Percentiles rank a stretch among this genome's conserved stretches.
Evolutionary conservation across 2,113 vertebrate species (phyloP).

Genomic region (Tragelaphus imberbis): DNA sequence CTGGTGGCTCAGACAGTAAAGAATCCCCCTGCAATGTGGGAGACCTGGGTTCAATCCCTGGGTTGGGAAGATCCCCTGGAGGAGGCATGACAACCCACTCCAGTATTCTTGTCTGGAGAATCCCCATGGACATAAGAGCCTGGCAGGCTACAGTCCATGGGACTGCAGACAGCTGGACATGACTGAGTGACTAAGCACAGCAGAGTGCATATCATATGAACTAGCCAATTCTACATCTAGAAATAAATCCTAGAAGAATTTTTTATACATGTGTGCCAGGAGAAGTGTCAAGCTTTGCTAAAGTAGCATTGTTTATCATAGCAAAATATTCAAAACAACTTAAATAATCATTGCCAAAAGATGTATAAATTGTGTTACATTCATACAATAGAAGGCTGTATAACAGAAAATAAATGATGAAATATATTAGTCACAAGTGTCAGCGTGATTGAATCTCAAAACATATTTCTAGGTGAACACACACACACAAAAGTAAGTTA

Average conservation of each 20-base stretch:
- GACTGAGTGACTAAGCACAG: neutral
- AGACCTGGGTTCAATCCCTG: neutral
- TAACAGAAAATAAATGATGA: neutral
- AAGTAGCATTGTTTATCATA: neutral
- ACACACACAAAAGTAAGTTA: neutral
- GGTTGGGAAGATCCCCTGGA: neutral
- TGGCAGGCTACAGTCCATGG: neutral
- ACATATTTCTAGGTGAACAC: neutral
- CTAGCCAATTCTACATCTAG: neutral
- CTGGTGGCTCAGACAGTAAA: neutral
- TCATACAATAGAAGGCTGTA: neutral
- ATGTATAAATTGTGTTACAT: neutral
- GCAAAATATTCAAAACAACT: neutral
- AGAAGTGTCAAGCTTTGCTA: neutral
- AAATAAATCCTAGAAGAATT: neutral
- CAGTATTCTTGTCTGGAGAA: neutral
- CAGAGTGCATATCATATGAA: neutral
- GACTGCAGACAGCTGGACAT: neutral
- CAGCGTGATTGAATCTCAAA: neutral
- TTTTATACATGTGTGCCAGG: neutral
- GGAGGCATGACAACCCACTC: neutral
- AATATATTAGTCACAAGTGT: neutral
- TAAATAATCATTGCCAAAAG: neutral
- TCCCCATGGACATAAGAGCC: neutral
- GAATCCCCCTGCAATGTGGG: neutral